Base-by-base conservation (phyloP, 2,888 invertebrate species). In the Epirrhoe tristata region DNA sequence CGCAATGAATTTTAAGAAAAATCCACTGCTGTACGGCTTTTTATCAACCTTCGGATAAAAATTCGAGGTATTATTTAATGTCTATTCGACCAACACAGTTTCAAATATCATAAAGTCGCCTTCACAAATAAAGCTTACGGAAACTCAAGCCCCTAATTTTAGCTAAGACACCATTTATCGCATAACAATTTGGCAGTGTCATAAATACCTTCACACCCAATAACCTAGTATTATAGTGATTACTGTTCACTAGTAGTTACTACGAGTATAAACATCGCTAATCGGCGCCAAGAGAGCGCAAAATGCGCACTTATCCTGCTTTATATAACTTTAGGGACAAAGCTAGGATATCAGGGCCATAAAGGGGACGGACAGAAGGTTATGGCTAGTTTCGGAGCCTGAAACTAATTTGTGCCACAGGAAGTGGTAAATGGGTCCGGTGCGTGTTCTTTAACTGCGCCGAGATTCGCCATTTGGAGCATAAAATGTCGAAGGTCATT, bases 311-410 rank as follows among this genome's bases (percentile, higher is more conserved):
- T 67, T 63, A 67, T 57, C 63, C 67, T 31, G 32, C 46, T 61
- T 61, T 64, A 64, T 68, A 61, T 61, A 34, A 67, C 32, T 60
- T 63, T 52, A 54, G 60, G 60, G 57, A 50, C 24, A 43, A 46
- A 56, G 56, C 56, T 57, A 57, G 43, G 32, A 52, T 51, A 48
- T 31, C 56, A 56, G 31, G 56, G 50, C 24, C 39, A 34, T 59
- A 55, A 59, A 56, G 34, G n/a, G 57, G 24, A 55, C 51, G 53
- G 54, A 50, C 32, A 17, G 32, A 43, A 52, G 61, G 24, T 46
- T 14, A 43, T 12, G 39, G 65, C 50, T 55, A 56, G 50, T 59
- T 24, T 43, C 14, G 12, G n/a, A 50, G 36, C 32, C 50, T 39
- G 51, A 55, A 55, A 24, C 54, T 50, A 52, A 48, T 53, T 39